A percentile compares a stretch with the other conserved stretches of the same genome.
Evolutionary conservation across 2,888 invertebrate genomes (phyloP).

Genomic region (Watsonalla binaria): DNA sequence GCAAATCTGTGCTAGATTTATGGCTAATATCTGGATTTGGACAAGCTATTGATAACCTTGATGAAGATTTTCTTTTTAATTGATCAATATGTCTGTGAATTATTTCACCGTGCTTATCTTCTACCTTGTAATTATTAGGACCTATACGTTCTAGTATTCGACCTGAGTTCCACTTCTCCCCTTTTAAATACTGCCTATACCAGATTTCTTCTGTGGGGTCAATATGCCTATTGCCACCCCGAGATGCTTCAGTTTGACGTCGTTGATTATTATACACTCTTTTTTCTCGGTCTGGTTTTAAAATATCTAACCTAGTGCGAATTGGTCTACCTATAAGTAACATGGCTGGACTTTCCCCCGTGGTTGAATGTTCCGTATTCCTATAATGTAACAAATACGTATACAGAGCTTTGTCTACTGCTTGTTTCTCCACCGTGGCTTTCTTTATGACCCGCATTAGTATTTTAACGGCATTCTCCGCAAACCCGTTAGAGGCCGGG

Average conservation of each 20-base stretch:
- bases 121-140: neutral
- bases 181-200: neutral
- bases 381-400: slow-evolving; percentile 13
- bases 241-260: neutral
- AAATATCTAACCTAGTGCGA: slow-evolving; percentile 9
- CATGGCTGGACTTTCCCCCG: slow-evolving; percentile 12
- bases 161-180: neutral
- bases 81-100: neutral
- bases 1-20: too few species aligned
- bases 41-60: too few species aligned
- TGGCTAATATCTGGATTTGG: too few species aligned
- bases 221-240: neutral
- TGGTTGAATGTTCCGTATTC: slow-evolving; percentile 13
- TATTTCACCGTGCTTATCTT: neutral
- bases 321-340: slow-evolving; percentile 9
- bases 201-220: neutral
- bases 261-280: neutral
- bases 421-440: slow-evolving; percentile 4
- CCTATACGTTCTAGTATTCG: neutral
- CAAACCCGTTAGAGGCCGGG: slow-evolving; percentile 17
- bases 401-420: slow-evolving; percentile 6
- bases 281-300: slow-evolving; percentile 3
- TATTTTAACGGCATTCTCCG: slow-evolving; percentile 15
- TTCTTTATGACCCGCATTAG: slow-evolving; percentile 14
- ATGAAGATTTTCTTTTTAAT: neutral